Evolutionary conservation across 37 sponge, comb jelly and placozoan genomes (phyloP).

Genomic region (Bolinopsis microptera): DNA sequence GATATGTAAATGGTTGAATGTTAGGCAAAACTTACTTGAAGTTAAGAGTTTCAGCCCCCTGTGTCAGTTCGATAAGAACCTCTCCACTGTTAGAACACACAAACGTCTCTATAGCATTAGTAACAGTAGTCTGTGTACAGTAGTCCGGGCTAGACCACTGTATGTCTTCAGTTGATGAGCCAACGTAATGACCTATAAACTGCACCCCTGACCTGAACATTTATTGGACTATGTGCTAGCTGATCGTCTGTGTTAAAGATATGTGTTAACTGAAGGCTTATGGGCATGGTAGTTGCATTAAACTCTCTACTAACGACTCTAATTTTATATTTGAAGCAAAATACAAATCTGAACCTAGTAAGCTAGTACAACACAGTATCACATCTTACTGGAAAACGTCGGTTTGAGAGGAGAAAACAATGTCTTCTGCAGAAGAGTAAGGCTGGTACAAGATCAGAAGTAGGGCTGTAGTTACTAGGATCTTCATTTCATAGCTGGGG

Average conservation of each 20-base stretch:
- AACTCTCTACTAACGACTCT: too few relatives aligned
- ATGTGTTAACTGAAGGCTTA: too few relatives aligned
- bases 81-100: neutral
- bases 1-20: too few relatives aligned
- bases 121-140: neutral
- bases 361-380: too few relatives aligned
- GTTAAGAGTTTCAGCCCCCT: neutral
- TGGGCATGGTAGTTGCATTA: too few relatives aligned
- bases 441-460: neutral
- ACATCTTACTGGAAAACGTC: neutral
- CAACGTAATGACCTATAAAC: slow-evolving; percentile 18
- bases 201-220: neutral
- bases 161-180: neutral
- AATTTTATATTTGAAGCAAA: too few relatives aligned
- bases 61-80: neutral
- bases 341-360: too few relatives aligned
- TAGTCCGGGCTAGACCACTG: neutral
- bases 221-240: too few relatives aligned
- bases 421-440: neutral
- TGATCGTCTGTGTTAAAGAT: too few relatives aligned
- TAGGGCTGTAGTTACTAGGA: neutral
- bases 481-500: neutral
- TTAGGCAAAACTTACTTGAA: neutral
- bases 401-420: neutral
- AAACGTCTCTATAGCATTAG: neutral